Evolutionary conservation across 30 jellyfish, hydroid and myxozoan genomes (phyloP).

Genomic region (Aurelia sp.): DNA sequence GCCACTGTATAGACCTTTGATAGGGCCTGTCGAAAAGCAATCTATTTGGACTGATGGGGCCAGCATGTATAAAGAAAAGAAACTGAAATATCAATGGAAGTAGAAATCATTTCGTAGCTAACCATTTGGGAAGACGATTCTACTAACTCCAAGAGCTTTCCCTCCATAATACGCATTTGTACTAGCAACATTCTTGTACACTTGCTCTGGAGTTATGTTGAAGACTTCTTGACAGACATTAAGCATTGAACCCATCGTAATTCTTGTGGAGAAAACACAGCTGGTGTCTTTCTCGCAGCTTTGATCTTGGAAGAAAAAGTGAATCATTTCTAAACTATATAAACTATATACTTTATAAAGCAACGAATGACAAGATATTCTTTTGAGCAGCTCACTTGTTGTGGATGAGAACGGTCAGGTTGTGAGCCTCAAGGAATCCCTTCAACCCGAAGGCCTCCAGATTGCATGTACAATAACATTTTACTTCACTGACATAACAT

Average conservation of each 20-base stretch:
- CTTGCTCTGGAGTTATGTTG: slow-evolving; percentile 36
- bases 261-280: slow-evolving; percentile 60
- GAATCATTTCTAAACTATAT: too few species aligned
- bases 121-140: slow-evolving; percentile 77
- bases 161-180: slow-evolving; percentile 72
- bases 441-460: too few species aligned
- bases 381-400: too few species aligned
- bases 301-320: slow-evolving; percentile 30
- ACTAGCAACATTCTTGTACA: slow-evolving; percentile 44
- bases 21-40: neutral
- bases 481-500: too few species aligned
- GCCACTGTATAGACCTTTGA: neutral
- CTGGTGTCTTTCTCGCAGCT: slow-evolving; percentile 61
- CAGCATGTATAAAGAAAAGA: too few species aligned
- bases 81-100: too few species aligned
- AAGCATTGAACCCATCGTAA: slow-evolving; percentile 37
- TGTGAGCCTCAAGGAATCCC: too few species aligned
- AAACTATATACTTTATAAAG: too few species aligned
- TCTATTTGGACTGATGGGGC: too few species aligned
- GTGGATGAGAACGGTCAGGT: too few species aligned
- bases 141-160: slow-evolving; percentile 65
- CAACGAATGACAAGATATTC: too few species aligned
- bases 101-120: neutral
- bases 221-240: slow-evolving; percentile 63
- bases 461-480: too few species aligned